Conservation (phyloP, 2,888 invertebrate species). For the Amphipyra tragopoginis region DNA sequence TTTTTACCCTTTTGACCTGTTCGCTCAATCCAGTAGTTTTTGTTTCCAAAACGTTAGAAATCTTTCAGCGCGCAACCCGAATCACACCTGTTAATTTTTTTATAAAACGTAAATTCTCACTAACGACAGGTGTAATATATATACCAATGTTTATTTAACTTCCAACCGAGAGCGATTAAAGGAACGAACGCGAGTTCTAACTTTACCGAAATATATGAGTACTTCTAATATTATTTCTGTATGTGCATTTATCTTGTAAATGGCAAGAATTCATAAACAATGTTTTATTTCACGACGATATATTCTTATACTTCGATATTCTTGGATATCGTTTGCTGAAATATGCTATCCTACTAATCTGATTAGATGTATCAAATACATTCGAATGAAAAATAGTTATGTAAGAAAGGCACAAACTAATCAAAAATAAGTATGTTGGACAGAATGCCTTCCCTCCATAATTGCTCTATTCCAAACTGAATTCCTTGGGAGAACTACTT, state of each 20-base stretch:
- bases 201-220: conserved; percentile 30
- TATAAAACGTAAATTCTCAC: conserved; percentile 11
- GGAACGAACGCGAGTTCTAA: conserved; percentile 18
- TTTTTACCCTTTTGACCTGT: no score
- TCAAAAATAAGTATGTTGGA: neutral
- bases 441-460: no score
- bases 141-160: conserved; percentile 30
- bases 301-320: conserved; percentile 3
- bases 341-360: conserved; percentile 8
- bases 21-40: neutral
- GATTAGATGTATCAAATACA: neutral
- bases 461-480: no score
- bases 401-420: neutral
- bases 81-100: conserved; percentile 19
- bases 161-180: conserved; percentile 31
- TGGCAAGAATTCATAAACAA: conserved; percentile 22
- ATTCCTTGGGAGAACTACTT: no score
- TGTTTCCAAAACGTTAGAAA: neutral
- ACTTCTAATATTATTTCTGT: conserved; percentile 28
- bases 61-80: neutral
- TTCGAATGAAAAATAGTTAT: no score
- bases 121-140: conserved; percentile 19
- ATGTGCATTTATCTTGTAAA: conserved; percentile 32
- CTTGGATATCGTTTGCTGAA: conserved; percentile 2
- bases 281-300: conserved; percentile 17